phyloP scores from a whole-genome alignment of 2,797 vertebrate species.

The Poeciliopsis paucimaculata region DNA sequence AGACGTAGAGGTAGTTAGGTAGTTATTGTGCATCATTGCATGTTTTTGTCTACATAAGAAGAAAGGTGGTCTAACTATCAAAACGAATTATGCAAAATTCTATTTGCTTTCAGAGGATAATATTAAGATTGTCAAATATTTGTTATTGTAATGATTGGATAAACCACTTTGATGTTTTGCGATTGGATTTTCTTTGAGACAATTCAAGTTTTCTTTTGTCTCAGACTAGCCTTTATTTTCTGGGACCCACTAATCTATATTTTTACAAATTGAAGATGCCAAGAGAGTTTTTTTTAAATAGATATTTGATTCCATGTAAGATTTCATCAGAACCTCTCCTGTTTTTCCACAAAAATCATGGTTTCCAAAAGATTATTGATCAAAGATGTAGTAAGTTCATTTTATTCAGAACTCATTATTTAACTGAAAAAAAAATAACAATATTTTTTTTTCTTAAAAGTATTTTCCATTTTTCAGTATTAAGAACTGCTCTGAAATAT shows the following conservation, averaged over 20 bases:
- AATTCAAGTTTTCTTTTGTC: not conserved
- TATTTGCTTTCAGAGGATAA: not conserved
- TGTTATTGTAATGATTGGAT: not conserved
- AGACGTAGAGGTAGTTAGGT: no score
- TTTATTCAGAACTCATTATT: not conserved
- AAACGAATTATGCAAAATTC: not conserved
- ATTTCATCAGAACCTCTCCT: not conserved
- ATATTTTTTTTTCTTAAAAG: not conserved
- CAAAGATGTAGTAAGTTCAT: not conserved
- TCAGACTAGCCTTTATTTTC: not conserved
- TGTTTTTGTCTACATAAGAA: not conserved
- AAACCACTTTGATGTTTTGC: not conserved
- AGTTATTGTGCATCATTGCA: not conserved
- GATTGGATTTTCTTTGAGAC: not conserved
- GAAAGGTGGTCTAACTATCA: not conserved
- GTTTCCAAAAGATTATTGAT: not conserved
- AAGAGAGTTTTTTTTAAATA: not conserved
- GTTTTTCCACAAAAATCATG: no score
- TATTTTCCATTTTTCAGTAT: not conserved
- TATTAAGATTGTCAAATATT: not conserved
- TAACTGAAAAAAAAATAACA: not conserved
- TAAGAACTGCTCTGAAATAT: not conserved
- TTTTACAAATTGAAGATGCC: not conserved
- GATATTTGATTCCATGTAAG: not conserved
- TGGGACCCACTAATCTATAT: not conserved